These are phyloP conservation scores for Gasteruption jaculator DNA, from an alignment of 2,888 invertebrate genomes.

Conservation along the genomic window DNA sequence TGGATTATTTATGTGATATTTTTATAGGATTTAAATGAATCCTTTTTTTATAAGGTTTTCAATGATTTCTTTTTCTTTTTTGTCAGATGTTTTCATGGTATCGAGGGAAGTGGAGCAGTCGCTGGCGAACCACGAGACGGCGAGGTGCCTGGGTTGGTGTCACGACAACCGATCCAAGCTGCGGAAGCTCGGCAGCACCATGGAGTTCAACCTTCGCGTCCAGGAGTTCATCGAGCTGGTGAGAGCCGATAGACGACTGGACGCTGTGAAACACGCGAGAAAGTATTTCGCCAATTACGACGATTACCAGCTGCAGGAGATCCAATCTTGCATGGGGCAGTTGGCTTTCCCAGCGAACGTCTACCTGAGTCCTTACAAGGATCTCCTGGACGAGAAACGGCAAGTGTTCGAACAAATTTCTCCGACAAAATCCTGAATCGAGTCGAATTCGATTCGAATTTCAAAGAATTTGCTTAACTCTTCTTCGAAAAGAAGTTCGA, in stretches of 20 bases:
- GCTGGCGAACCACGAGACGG: constrained; percentile 74
- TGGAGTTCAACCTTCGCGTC: constrained; percentile 91
- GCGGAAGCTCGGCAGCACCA: constrained; percentile 86
- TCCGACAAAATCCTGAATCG: too few species aligned
- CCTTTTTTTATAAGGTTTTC: constrained; percentile 7
- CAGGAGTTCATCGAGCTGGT: constrained; percentile 95
- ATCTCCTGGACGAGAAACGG: constrained; percentile 62
- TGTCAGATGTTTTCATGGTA: constrained; percentile 73
- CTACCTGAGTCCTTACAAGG: constrained; percentile 62
- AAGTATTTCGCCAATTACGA: constrained; percentile 87
- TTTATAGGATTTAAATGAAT: not conserved
- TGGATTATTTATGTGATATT: not conserved
- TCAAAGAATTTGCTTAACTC: too few species aligned
- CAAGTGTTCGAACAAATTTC: too few species aligned
- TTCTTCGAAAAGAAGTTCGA: too few species aligned
- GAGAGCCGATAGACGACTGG: constrained; percentile 77
- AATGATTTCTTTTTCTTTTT: constrained; percentile 5
- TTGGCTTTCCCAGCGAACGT: constrained; percentile 87
- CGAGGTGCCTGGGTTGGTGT: constrained; percentile 91
- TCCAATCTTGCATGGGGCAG: constrained; percentile 93
- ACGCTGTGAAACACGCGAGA: constrained; percentile 92
- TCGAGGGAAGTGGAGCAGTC: constrained; percentile 86
- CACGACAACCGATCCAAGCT: constrained; percentile 94
- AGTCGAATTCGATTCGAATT: too few species aligned
- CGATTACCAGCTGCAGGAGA: constrained; percentile 79